Evolutionary conservation across 2,797 vertebrate species (phyloP), one percentile per base, ranked within the genome.

Genomic region (Protonibea diacanthus): DNA sequence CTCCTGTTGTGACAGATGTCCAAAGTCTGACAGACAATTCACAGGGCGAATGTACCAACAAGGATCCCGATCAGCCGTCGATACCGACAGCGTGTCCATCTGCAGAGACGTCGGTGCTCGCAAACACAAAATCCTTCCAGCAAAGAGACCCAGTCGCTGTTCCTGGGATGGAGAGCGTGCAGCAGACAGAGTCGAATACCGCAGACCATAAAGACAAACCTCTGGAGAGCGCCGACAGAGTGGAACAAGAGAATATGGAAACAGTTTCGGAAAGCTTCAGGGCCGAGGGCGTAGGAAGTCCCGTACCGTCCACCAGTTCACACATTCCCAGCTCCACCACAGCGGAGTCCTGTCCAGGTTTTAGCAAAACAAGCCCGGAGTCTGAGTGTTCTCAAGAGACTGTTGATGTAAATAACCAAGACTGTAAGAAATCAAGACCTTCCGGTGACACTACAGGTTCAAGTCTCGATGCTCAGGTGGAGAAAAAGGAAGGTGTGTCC

Each of bases 201-300:
- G 8, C 64, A 0, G 94, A 94, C 48, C 81, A 42, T 47, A 94
- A 89, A 85, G 95, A 96, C 86, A 79, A 81, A 73, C 33, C 20
- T 2, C 23, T 20, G 5, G 90, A 92, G 45, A 78, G 5, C 29
- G 3, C 69, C 7, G 90, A 88, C 1, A 63, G 56, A 72, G 67
- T 42, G 0, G 93, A 89, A 33, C 85, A 81, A 10, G 90, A 89
- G 21, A 73, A 25, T 25, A 47, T 57, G 52, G 92, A 94, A 62
- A 71, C 33, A 0, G 11, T 47, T 10, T 66, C 83, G 5, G 93
- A 86, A 56, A 75, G 57, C 71, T 38, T 59, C 23, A 74, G 21
- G 76, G 45, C 83, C 0, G 94, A 95, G 25, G 74, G 17, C 11
- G 42, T 29, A 8, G 88, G 61, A 65, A 92, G 86, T 85, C 87